Base-by-base conservation (phyloP, 2,113 vertebrate genomes). In the Heliornis fulica region DNA sequence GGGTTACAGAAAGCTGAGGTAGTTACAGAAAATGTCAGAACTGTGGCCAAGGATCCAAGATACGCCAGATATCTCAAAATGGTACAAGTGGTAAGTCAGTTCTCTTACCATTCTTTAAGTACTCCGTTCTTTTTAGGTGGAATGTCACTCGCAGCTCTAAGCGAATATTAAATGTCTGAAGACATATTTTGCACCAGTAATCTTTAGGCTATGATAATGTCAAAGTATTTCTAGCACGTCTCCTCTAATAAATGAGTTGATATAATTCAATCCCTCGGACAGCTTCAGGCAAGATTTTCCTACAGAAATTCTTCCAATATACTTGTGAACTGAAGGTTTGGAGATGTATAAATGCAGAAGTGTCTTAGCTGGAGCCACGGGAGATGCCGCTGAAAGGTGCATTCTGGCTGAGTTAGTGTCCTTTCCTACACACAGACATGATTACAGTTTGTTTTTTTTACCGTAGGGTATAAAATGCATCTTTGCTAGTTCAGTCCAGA, bases 61-160 rank as follows among this genome's bases (percentile, higher is more conserved):
- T 99, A 99, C 21, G 99, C 99, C 90, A 98, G 99, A 97, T 99
- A 99, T 76, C 98, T 99, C 71, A 99, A 99, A 97, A 99, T 99
- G 99, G 99, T 99, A 41, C 99, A 99, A 98, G 99, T 99, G 99
- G 99, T 99, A 97, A 98, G 99, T 96, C 57, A 53, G 15, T 72
- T 87, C 69, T 96, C 48, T 48, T 92, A 45, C 51, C 43, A 28
- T 87, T 93, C 71, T 57, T 95, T 90, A 75, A 19, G 66, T 87
- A 80, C 45, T 78, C 45, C 43, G 43, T 89, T 82, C 34, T 45
- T 89, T 87, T 82, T 80, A 65, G 36, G 20, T 71, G 54, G 32
- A 61, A 69, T 1, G 0, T 57, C 23, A 19, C 8, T 19, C 40
- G 5, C 21, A 40, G 3, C 28, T 92, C 4, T 60, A 82, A 79